Evolutionary conservation across 2,888 invertebrate genomes (phyloP).

Genomic region (Ectemnius cavifrons): DNA sequence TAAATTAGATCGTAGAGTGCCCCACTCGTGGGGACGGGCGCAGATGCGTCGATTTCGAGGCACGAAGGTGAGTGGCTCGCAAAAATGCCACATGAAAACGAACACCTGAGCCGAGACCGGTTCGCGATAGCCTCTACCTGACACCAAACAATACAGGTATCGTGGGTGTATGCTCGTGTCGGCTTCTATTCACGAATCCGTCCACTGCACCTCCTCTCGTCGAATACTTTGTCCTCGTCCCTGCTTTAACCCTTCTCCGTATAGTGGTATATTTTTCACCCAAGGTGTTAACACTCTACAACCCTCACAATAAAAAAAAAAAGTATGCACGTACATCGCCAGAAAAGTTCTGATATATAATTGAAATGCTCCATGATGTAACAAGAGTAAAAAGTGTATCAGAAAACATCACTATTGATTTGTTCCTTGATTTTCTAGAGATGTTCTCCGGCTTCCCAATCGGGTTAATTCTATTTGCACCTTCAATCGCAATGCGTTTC

Average conservation of each 20-base stretch:
- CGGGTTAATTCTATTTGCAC: not conserved
- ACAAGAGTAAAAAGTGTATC: not conserved
- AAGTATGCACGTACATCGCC: not conserved
- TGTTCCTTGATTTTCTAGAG: not conserved
- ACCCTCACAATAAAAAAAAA: not conserved
- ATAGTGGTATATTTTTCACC: not conserved
- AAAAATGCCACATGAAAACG: conserved; percentile 31
- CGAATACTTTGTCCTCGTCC: conserved; percentile 25
- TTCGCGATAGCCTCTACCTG: conserved; percentile 46
- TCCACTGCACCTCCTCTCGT: not conserved
- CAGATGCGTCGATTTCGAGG: conserved; percentile 1
- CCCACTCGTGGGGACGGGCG: not conserved
- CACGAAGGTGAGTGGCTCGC: not conserved
- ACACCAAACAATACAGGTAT: conserved; percentile 58
- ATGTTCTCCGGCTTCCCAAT: conserved; percentile 1
- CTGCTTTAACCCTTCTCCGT: conserved; percentile 6
- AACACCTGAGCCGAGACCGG: conserved; percentile 50
- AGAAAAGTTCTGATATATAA: not conserved
- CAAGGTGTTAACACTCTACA: not conserved
- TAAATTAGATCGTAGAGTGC: not conserved
- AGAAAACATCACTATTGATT: not conserved
- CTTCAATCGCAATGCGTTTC: conserved; percentile 2
- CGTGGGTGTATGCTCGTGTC: conserved; percentile 50
- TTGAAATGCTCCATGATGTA: not conserved
- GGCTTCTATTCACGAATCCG: conserved; percentile 19